Percentiles rank a stretch among this genome's conserved stretches.
Evolutionary conservation across 2,888 invertebrate species (phyloP).

Genomic region (Leucoptera coffeella): DNA sequence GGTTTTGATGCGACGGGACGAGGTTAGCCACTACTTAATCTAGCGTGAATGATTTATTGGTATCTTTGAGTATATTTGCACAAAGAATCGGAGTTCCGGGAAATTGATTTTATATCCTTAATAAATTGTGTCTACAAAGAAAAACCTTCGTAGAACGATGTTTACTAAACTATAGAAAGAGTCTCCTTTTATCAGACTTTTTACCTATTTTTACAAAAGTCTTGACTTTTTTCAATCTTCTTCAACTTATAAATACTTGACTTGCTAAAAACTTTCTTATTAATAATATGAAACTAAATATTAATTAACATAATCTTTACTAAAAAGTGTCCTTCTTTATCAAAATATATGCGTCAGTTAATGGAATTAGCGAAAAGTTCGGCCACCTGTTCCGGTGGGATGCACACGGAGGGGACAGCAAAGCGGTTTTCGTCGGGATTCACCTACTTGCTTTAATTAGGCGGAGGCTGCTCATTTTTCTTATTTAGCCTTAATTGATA

Average conservation of each 20-base stretch:
- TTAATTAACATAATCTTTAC: too few species aligned
- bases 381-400: slow-evolving; percentile 29
- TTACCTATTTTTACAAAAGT: too few species aligned
- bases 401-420: slow-evolving; percentile 8
- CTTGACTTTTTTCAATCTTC: too few species aligned
- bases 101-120: too few species aligned
- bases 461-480: slow-evolving; percentile 43
- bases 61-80: slow-evolving; percentile 22
- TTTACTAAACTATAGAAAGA: too few species aligned
- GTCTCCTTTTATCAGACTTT: too few species aligned
- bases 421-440: slow-evolving; percentile 4
- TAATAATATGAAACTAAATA: too few species aligned
- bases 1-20: slow-evolving; percentile 35
- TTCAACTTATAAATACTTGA: too few species aligned
- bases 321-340: too few species aligned
- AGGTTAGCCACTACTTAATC: slow-evolving; percentile 49
- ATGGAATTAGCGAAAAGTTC: slow-evolving; percentile 36
- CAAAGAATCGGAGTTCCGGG: neutral
- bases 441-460: slow-evolving; percentile 40
- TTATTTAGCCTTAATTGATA: slow-evolving; percentile 49
- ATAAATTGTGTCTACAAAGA: too few species aligned
- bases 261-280: too few species aligned
- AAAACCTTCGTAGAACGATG: too few species aligned
- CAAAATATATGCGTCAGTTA: slow-evolving; percentile 29
- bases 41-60: slow-evolving; percentile 46